Conservation (phyloP, 2,888 invertebrate genomes). For the Norana najaformis region DNA sequence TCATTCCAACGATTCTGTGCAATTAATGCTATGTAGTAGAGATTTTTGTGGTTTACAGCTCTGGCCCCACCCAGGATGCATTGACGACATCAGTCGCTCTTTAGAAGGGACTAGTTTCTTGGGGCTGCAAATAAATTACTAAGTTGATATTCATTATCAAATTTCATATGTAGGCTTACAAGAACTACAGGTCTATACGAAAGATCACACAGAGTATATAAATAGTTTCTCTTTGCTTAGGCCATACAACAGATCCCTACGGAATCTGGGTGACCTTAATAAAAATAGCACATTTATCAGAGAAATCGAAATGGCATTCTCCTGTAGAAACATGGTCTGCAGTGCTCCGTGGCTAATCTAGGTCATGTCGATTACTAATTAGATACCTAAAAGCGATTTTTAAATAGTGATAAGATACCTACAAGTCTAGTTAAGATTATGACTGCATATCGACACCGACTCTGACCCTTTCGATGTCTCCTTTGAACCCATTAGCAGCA, state of each 20-base stretch:
- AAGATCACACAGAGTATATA: not conserved
- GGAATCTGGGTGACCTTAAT: not conserved
- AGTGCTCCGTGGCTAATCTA: not conserved
- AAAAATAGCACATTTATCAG: not conserved
- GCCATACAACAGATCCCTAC: not conserved
- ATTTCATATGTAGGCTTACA: not conserved
- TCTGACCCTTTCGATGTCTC: not conserved
- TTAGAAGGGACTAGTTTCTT: no score
- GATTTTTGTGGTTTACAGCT: not conserved
- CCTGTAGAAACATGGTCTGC: no score
- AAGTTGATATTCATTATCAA: not conserved
- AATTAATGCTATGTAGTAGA: no score
- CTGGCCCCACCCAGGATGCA: not conserved
- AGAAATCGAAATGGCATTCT: not conserved
- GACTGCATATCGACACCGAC: not conserved
- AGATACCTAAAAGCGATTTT: not conserved
- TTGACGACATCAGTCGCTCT: no score
- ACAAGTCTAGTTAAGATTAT: not conserved
- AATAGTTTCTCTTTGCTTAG: not conserved
- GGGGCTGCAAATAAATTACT: not conserved
- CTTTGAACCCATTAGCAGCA: not conserved
- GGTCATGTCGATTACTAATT: not conserved
- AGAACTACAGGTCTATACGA: not conserved
- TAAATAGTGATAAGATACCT: not conserved
- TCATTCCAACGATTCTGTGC: not conserved